Evolutionary conservation across 2,888 invertebrate species (phyloP), one percentile per base, ranked within the genome.

Genomic region (Phengaris arion): DNA sequence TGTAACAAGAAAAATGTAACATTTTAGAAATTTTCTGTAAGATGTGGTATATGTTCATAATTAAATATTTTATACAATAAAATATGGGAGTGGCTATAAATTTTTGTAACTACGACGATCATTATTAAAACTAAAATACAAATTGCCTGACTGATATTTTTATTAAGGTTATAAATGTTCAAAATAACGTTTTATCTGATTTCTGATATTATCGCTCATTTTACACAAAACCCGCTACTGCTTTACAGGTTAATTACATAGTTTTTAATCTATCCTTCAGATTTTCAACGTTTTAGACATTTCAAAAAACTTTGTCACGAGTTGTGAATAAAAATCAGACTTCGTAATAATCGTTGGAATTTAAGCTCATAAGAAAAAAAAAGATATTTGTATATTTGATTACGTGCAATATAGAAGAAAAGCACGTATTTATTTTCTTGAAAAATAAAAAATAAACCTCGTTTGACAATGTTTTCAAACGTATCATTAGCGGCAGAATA

Each of bases 401-500:
- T 22, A 10, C 10, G 12, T 59, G 10, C 35, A 35, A 64, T 15
- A 59, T 12, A 10, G 12, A 64, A 64, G 64, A 10, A 35, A 12
- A 64, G 12, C 35, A 64, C 6, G 10, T 45, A 64, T 2, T 45
- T 45, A 12, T n/a, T 69, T 8, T n/a, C n/a, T 15, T 48, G n/a
- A 69, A 48, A 69, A 68, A 68, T 6, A 45, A 68, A 12, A 57
- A 22, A 22, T 22, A 35, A 64, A 57, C 6, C n/a, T 59, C 0
- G 12, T 35, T 35, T 15, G 7, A 54, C 52, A 54, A 54, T 6
- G 52, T 52, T 45, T 72, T 35, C 52, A 54, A 69, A 69, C 69
- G 69, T 69, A 48, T 48, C 48, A 69, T 69, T 69, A 69, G 48
- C 10, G 48, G 52, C 2, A 35, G 35, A 72, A 52, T 15, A 72